Conservation (phyloP, 2,113 vertebrate species). For the Sterna hirundo region DNA sequence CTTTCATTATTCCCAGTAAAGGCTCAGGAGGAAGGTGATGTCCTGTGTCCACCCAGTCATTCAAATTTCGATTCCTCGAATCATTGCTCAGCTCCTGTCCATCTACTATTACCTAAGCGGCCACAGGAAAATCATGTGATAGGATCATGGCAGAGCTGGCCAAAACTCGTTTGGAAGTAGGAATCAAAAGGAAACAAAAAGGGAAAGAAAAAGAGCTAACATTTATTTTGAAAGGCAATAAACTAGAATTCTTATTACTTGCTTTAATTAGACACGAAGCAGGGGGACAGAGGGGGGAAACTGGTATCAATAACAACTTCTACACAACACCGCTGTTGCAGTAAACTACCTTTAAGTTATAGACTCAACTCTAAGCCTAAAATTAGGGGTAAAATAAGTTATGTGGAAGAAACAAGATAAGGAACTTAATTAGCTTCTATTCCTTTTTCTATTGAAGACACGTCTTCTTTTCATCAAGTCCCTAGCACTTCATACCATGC, state of each 20-base stretch:
- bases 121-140: background rate
- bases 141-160: background rate
- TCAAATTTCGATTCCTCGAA: background rate
- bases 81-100: background rate
- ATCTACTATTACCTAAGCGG: background rate
- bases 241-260: background rate
- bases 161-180: background rate
- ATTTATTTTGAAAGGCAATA: background rate
- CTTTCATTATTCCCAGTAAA: background rate
- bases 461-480: background rate
- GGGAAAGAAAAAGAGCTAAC: background rate
- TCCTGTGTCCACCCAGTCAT: background rate
- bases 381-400: background rate
- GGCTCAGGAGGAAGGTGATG: background rate
- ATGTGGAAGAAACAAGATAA: background rate
- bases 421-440: background rate
- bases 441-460: background rate
- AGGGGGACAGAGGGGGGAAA: background rate
- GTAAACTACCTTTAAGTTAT: background rate
- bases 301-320: no score
- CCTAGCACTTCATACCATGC: background rate
- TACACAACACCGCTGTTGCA: background rate
- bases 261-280: background rate
- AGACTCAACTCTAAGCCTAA: background rate
- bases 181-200: conserved; percentile 2